Evolutionary conservation across 2,888 invertebrate genomes (phyloP), one percentile per base, ranked within the genome.

Genomic region (Meteorus cinctellus): DNA sequence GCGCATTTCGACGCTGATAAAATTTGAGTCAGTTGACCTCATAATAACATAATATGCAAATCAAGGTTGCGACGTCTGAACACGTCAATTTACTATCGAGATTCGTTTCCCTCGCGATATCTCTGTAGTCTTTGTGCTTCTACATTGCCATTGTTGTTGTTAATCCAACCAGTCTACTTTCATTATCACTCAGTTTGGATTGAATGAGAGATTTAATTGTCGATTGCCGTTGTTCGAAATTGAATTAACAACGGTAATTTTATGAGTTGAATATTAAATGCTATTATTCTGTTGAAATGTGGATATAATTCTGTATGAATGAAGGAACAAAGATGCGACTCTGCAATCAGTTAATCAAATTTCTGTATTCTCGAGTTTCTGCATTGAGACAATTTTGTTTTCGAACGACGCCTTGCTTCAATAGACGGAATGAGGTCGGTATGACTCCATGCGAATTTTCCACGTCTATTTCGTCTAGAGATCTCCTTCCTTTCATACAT

Each of bases 21-120:
- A 80, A 85, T 83, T 81, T 78, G 82, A 85, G 55, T 60, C 51
- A 67, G 60, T 60, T 73, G 67, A 76, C 66, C 75, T 78, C 76
- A 78, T 82, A 80, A 83, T 83, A 85, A 85, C 79, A 80, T 81
- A 81, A 83, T 84, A 82, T 84, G 84, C 80, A 85, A 85, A 85
- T 85, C 72, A 74, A 66, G 60, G 75, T 75, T 45, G 51, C 65
- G 45, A 65, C 67, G 51, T 65, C 51, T 41, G 51, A 51, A 51
- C 31, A 59, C 29, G 31, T 36, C n/a, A 65, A 41, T 19, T 5
- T 63, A 31, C 14, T 1, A 65, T 67, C 29, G 45, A 34, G 60
- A 59, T 60, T 45, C 63, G 8, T 62, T n/a, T 29, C 31, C 16
- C n/a, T 31, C 27, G 14, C 36, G 12, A 8, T 41, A 41, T 60